These are phyloP conservation scores for Synanthedon vespiformis DNA, from an alignment of 2,888 invertebrate genomes.

Conservation along the genomic window DNA sequence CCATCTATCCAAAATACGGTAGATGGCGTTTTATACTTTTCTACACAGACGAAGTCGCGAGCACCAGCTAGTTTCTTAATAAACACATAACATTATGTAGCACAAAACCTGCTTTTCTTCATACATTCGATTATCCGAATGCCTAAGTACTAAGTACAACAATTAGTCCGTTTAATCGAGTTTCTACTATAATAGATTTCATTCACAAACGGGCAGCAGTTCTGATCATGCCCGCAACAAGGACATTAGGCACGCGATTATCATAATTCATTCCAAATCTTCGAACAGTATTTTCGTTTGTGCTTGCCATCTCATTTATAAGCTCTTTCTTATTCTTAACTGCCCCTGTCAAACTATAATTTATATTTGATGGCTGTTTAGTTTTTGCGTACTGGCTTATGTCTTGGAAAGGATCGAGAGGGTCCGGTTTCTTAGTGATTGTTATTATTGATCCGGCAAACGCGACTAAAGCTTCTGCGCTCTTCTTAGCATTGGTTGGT, in stretches of 20 bases:
- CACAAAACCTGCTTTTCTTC: too few species aligned
- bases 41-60: too few species aligned
- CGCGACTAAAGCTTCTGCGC: background rate
- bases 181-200: too few species aligned
- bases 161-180: too few species aligned
- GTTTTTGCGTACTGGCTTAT: background rate
- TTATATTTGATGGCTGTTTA: background rate
- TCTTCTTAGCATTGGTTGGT: background rate
- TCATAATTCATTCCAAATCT: background rate
- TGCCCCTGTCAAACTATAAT: background rate
- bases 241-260: background rate
- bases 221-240: background rate
- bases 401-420: background rate
- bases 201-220: background rate
- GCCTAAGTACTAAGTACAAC: too few species aligned
- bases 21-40: too few species aligned
- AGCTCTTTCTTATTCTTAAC: background rate
- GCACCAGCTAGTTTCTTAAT: too few species aligned
- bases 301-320: background rate
- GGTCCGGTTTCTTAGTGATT: background rate
- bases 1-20: too few species aligned
- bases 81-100: too few species aligned
- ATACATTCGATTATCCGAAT: too few species aligned
- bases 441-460: background rate
- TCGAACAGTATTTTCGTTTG: background rate